These are phyloP conservation scores for Moxostoma hubbsi DNA, from an alignment of 2,797 vertebrate genomes.

Conservation along the genomic window DNA sequence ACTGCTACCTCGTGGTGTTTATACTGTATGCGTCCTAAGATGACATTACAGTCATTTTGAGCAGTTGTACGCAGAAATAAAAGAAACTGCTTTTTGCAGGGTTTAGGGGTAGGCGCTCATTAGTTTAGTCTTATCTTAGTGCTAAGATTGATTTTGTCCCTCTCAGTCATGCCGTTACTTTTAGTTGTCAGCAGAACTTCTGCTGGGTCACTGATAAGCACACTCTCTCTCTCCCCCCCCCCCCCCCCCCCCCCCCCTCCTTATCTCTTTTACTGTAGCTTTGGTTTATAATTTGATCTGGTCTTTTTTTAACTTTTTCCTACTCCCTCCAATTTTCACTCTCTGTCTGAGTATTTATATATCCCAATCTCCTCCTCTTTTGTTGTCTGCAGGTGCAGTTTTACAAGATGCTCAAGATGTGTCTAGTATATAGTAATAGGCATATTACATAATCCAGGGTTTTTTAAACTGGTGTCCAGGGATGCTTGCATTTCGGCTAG, in stretches of 20 bases:
- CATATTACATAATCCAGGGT: too few species aligned
- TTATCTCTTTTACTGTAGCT: slow-evolving; percentile 1
- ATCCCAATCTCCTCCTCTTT: too few species aligned
- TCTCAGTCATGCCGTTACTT: not conserved
- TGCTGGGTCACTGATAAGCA: slow-evolving; percentile 9
- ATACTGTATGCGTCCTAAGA: not conserved
- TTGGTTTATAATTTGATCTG: not conserved
- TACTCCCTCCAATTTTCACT: not conserved
- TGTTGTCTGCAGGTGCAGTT: too few species aligned
- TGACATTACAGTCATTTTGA: not conserved
- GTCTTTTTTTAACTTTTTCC: not conserved
- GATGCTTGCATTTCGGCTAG: too few species aligned
- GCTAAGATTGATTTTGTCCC: slow-evolving; percentile 19
- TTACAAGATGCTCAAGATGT: not conserved
- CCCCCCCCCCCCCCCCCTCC: not conserved
- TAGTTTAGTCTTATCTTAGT: slow-evolving; percentile 28
- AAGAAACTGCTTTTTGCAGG: not conserved
- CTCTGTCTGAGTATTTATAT: not conserved
- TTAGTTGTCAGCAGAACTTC: slow-evolving; percentile 16
- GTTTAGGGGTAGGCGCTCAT: not conserved
- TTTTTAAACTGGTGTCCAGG: too few species aligned
- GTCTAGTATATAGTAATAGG: too few species aligned
- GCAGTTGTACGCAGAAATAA: not conserved
- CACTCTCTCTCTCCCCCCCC: too few species aligned
- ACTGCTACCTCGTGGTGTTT: not conserved